Evolutionary conservation across 2,888 invertebrate species (phyloP).

Genomic region (Mantis religiosa): DNA sequence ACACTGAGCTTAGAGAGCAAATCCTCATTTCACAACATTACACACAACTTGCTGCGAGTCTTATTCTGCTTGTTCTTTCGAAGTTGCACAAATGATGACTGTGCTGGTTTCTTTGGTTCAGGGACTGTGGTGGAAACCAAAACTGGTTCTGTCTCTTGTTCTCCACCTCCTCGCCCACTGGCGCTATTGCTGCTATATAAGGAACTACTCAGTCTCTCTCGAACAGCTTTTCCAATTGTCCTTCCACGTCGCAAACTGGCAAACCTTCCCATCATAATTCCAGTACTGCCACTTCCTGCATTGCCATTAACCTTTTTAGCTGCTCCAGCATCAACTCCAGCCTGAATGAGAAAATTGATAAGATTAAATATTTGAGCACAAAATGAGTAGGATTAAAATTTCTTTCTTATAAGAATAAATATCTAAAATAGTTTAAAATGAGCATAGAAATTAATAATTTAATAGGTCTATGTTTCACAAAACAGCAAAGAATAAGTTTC

Average conservation of each 20-base stretch:
- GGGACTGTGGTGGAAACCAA: background rate
- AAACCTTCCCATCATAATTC: constrained; percentile 31
- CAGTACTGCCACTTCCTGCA: background rate
- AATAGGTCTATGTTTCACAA: too few species aligned
- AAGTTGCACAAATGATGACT: constrained; percentile 34
- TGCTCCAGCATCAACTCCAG: background rate
- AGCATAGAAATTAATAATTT: too few species aligned
- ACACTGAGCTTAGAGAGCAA: background rate
- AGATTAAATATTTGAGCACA: too few species aligned
- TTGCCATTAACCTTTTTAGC: background rate
- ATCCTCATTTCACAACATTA: constrained; percentile 41
- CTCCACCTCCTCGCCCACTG: constrained; percentile 33
- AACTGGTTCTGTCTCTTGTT: background rate
- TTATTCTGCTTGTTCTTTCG: constrained; percentile 32
- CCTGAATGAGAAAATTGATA: background rate
- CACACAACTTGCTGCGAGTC: constrained; percentile 44
- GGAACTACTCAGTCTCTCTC: constrained; percentile 52
- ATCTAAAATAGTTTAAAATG: too few species aligned
- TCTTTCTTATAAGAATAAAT: too few species aligned
- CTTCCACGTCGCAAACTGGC: constrained; percentile 38
- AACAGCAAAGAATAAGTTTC: too few species aligned
- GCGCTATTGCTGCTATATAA: constrained; percentile 45
- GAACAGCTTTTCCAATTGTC: constrained; percentile 51
- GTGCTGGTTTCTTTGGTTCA: background rate
- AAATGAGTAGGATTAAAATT: too few species aligned